Percentiles rank a stretch among this genome's conserved stretches.
Evolutionary conservation across 2,797 vertebrate genomes (phyloP).

Genomic region (Acropternis orthonyx): DNA sequence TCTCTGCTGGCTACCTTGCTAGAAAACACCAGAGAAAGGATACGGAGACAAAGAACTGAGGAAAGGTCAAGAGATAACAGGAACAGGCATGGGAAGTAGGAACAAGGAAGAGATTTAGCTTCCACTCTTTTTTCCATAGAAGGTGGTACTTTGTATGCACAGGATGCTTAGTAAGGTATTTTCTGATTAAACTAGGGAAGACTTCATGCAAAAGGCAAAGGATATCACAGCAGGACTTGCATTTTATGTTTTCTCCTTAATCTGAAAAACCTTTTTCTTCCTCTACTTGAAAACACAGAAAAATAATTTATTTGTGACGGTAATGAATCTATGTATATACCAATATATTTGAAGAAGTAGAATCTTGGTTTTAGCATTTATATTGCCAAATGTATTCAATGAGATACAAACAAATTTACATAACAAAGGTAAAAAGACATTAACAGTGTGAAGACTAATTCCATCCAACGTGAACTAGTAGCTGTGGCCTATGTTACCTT

Average conservation of each 20-base stretch:
- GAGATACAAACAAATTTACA: not conserved
- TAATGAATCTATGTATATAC: conserved; percentile 29
- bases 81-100: not conserved
- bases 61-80: not conserved
- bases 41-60: not conserved
- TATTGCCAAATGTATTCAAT: not conserved
- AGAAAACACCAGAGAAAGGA: not conserved
- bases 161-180: not conserved
- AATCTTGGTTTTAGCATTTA: conserved; percentile 10
- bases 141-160: not conserved
- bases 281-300: conserved; percentile 12
- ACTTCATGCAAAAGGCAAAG: not conserved
- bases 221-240: conserved; percentile 44
- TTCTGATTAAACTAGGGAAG: not conserved
- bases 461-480: not conserved
- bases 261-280: conserved; percentile 35
- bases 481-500: not conserved
- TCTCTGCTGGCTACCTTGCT: not conserved
- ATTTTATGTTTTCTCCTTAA: conserved; percentile 27
- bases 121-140: not conserved
- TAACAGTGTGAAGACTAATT: not conserved
- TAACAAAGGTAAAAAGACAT: not conserved
- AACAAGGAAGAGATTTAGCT: not conserved
- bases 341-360: not conserved
- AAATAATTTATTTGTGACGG: conserved; percentile 46